Evolutionary conservation across 2,888 invertebrate species (phyloP).

Genomic region (Carpatolechia fugitivella): DNA sequence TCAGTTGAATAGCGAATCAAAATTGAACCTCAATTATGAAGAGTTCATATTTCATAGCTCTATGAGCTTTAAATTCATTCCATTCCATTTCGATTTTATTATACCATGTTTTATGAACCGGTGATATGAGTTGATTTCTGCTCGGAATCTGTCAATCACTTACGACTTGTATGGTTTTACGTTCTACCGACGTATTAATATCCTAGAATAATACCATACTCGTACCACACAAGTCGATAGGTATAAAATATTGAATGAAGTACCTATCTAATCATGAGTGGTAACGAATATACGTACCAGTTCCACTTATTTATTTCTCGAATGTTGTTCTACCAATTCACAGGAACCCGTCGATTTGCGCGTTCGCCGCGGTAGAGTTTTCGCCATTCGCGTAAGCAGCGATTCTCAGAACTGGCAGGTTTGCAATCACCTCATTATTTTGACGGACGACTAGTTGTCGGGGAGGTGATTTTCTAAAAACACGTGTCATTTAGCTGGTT

Average conservation of each 20-base stretch:
- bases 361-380: conserved; percentile 13
- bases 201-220: background rate
- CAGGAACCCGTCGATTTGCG: conserved; percentile 1
- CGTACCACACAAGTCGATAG: conserved; percentile 6
- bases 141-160: conserved; percentile 6
- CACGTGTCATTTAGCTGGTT: background rate
- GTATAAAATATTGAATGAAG: background rate
- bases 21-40: conserved; percentile 1
- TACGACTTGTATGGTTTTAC: background rate
- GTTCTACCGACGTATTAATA: conserved; percentile 1
- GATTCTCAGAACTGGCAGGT: conserved; percentile 30
- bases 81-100: background rate
- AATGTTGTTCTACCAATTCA: background rate
- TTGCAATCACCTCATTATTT: conserved; percentile 26
- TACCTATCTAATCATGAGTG: background rate
- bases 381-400: conserved; percentile 20
- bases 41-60: background rate
- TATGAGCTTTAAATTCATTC: background rate
- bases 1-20: conserved; percentile 6
- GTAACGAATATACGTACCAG: background rate
- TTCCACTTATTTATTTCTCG: background rate
- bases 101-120: background rate
- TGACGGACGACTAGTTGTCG: conserved; percentile 20
- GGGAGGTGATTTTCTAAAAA: conserved; percentile 13
- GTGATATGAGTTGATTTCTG: background rate